Percentiles rank a stretch among this genome's conserved stretches.
These are phyloP conservation scores for Bubo blakistoni DNA, from an alignment of 2,113 vertebrate species.

Conservation along the genomic window DNA sequence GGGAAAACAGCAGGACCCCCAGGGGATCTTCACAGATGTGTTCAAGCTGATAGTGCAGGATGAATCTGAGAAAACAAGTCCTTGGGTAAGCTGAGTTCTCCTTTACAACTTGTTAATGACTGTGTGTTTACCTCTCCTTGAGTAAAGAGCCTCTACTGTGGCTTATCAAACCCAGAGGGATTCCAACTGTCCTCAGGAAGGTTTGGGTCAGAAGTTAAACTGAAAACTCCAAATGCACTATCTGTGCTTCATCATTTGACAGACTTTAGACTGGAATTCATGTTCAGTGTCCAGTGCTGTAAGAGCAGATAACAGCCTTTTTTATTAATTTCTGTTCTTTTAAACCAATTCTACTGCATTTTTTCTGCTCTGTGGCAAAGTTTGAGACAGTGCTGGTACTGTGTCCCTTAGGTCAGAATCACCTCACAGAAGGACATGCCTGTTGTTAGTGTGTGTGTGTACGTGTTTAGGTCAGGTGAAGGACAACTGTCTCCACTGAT, in stretches of 20 bases:
- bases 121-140: conserved; percentile 20
- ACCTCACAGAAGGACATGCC: not conserved
- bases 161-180: not conserved
- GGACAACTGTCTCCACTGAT: not conserved
- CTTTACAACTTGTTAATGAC: not conserved
- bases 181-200: not conserved
- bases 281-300: not conserved
- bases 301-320: not conserved
- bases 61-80: conserved; percentile 1
- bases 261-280: not conserved
- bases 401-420: not conserved
- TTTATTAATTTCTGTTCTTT: not conserved
- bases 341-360: not conserved
- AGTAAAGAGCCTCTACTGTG: not conserved
- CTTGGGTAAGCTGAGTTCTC: not conserved
- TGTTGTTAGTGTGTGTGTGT: not conserved
- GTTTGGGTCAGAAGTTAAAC: conserved; percentile 7
- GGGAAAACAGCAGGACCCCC: not conserved
- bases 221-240: not conserved
- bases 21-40: not conserved
- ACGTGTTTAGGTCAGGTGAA: not conserved
- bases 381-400: not conserved
- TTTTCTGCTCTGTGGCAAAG: not conserved
- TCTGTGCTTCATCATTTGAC: not conserved
- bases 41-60: not conserved